These are phyloP conservation scores for Pipistrellus pipistrellus DNA, from an alignment of 2,797 vertebrate species.

Conservation along the genomic window DNA sequence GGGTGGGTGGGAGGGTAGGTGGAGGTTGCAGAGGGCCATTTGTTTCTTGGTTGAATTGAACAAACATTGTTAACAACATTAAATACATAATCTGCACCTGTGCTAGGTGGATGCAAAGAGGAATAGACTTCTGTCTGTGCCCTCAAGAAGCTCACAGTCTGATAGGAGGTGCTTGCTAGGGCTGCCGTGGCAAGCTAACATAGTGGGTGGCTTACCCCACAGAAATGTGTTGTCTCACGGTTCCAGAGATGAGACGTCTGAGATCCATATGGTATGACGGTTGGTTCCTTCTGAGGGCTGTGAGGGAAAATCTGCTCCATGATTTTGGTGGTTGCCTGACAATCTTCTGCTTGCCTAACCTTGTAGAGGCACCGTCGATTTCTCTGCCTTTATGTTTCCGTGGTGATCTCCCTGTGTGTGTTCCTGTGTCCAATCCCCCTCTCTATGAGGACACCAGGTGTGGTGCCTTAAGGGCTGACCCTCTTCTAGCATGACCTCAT, in stretches of 20 bases:
- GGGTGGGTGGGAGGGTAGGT: not conserved
- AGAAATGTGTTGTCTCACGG: not conserved
- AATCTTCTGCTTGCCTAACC: not conserved
- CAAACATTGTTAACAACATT: not conserved
- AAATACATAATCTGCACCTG: not conserved
- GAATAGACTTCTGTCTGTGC: not conserved
- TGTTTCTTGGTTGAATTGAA: constrained; percentile 8
- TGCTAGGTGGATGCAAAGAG: not conserved
- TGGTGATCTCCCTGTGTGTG: not conserved
- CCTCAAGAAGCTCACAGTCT: not conserved
- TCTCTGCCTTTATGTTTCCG: not conserved
- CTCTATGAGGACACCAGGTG: not conserved
- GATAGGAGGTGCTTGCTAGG: not conserved
- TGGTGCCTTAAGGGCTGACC: not conserved
- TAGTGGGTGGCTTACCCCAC: not conserved
- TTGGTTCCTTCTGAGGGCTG: not conserved
- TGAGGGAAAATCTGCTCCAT: rapidly evolving
- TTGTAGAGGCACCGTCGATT: not conserved
- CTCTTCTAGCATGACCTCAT: not conserved
- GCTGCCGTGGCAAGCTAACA: not conserved
- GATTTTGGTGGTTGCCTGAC: not conserved
- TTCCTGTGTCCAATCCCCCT: not conserved
- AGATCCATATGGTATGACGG: not conserved
- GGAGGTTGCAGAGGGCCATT: not conserved
- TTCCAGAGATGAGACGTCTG: not conserved